phyloP scores from a whole-genome alignment of 2,888 invertebrate species.

The Cybosia mesomella region DNA sequence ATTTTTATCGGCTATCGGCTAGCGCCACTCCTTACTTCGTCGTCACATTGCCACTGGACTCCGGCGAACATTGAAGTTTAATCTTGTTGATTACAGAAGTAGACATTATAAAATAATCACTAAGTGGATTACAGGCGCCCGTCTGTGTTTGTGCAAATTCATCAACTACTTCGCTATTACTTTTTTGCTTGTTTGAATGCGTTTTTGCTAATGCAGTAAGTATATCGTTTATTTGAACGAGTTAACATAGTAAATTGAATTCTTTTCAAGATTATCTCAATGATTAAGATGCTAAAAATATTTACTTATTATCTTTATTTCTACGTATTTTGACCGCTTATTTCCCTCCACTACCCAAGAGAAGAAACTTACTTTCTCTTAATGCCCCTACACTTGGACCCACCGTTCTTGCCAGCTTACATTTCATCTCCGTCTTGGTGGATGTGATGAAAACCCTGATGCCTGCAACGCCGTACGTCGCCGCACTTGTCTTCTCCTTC shows the following conservation, averaged over 20 bases:
- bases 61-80: conserved; percentile 50
- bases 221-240: background rate
- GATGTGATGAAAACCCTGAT: background rate
- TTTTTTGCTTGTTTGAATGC: conserved; percentile 6
- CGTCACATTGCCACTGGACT: conserved; percentile 42
- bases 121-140: conserved; percentile 47
- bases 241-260: background rate
- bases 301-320: too few relatives aligned
- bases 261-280: background rate
- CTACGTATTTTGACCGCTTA: too few relatives aligned
- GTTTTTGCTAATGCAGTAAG: background rate
- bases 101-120: conserved; percentile 54
- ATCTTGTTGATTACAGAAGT: conserved; percentile 54
- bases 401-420: too few relatives aligned
- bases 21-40: conserved; percentile 70
- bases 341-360: background rate
- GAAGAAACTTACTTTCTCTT: background rate
- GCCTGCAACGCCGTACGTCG: too few relatives aligned
- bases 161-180: conserved; percentile 15
- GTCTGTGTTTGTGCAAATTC: conserved; percentile 40
- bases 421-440: background rate
- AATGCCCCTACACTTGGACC: background rate
- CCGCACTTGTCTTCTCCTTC: too few relatives aligned
- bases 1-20: conserved; percentile 65
- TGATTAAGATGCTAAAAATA: too few relatives aligned